phyloP scores from a whole-genome alignment of 2,888 invertebrate genomes.

The Rotaria sp. region DNA sequence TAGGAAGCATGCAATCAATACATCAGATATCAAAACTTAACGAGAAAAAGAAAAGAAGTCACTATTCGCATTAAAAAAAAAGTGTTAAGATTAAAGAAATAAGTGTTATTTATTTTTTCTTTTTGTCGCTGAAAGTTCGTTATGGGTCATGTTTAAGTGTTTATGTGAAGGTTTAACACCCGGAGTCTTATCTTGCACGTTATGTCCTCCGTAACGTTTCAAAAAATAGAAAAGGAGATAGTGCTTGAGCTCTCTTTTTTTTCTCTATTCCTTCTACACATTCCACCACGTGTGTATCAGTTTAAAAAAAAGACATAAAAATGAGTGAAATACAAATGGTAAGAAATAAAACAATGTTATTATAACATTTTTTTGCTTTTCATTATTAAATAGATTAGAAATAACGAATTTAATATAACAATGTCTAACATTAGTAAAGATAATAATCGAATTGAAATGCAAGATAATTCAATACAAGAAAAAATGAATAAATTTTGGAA shows the following conservation, averaged over 20 bases:
- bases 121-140: not conserved
- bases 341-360: not conserved
- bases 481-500: not conserved
- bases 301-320: not conserved
- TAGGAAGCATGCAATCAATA: not conserved
- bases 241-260: not conserved
- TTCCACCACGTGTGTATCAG: not conserved
- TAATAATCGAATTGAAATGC: not conserved
- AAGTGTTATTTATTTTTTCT: not conserved
- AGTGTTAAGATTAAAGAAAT: not conserved
- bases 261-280: not conserved
- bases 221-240: not conserved
- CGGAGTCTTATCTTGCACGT: not conserved
- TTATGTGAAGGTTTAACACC: not conserved
- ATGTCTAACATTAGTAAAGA: not conserved
- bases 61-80: not conserved
- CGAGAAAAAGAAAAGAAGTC: not conserved
- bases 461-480: not conserved
- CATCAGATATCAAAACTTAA: not conserved
- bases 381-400: not conserved
- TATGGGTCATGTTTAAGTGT: not conserved
- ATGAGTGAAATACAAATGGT: not conserved
- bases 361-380: not conserved
- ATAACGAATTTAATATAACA: not conserved
- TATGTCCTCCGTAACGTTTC: not conserved